Conservation (phyloP, 2,113 vertebrate genomes). For the Climacteris rufus region DNA sequence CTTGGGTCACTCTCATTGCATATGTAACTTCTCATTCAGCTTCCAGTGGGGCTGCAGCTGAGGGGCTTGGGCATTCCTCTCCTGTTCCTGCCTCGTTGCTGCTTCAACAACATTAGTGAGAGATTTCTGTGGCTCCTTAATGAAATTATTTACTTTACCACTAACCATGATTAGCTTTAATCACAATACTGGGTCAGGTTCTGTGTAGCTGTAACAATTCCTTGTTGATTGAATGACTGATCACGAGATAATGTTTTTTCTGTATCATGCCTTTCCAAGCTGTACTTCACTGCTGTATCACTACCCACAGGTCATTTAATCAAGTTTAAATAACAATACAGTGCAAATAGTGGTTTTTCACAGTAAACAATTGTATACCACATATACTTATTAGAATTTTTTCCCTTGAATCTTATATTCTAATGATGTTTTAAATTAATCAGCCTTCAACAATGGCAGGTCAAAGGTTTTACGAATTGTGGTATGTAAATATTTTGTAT, state of each 20-base stretch:
- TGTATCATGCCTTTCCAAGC: neutral
- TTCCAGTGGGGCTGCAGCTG: rapidly evolving
- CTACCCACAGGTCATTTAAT: neutral
- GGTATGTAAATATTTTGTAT: neutral
- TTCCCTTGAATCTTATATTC: neutral
- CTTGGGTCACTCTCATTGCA: neutral
- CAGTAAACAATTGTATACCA: neutral
- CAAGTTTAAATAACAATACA: neutral
- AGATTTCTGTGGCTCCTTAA: neutral
- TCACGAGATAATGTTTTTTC: neutral
- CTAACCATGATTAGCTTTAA: neutral
- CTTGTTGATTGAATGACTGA: neutral
- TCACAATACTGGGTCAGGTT: neutral
- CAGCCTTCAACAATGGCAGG: neutral
- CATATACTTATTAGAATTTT: neutral
- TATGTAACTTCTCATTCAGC: neutral
- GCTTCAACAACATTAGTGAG: neutral
- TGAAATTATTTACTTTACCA: neutral
- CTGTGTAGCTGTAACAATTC: neutral
- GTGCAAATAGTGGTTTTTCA: neutral
- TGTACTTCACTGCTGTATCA: neutral
- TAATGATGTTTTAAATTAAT: neutral
- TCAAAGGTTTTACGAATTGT: neutral
- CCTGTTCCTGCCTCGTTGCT: neutral
- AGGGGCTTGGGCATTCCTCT: neutral